Evolutionary conservation across 2,113 vertebrate genomes (phyloP), one percentile per base, ranked within the genome.

Genomic region (Carassius auratus): DNA sequence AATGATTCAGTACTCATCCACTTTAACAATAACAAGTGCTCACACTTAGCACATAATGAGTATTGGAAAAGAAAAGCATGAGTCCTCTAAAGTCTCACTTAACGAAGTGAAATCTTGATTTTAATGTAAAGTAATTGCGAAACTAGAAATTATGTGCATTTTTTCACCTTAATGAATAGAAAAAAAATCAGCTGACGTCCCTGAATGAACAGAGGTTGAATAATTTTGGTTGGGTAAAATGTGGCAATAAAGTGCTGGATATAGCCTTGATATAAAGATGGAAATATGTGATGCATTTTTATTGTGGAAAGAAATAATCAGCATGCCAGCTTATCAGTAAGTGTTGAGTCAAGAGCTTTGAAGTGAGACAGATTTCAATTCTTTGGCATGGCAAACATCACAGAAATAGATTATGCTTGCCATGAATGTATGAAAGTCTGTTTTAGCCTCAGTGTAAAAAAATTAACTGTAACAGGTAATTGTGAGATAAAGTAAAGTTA

Each of bases 1-100:
- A 76, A 45, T 15, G 23, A 36, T 69, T 68, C 19, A 52, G 71
- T 76, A 17, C 48, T 76, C 61, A 76, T 59, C 23, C 50, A 85
- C n/a, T 76, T 84, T 33, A 84, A n/a, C 19, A n/a, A 80, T 55
- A 84, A 62, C 10, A 76, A 61, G 21, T 30, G 62, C 23, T 68
- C 19, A 52, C 73, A 21, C 42, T 66, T 30, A 75, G 12, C 19
- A 64, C 52, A 68, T 74, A 62, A 50, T 77, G 23, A 78, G 19
- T 48, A 75, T 77, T 77, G 21, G 12, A 33, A 74, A 73, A n/a
- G n/a, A 57, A 38, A 23, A 42, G 57, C 19, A 61, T 45, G 81
- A 76, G 23, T 73, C 38, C 14, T 33, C n/a, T 75, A 26, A 75
- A 75, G 33, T 14, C 9, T 19, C 17, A 3, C 52, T 78, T 61